Conservation (phyloP, 2,888 invertebrate genomes). For the Leptinotarsa haldemani region DNA sequence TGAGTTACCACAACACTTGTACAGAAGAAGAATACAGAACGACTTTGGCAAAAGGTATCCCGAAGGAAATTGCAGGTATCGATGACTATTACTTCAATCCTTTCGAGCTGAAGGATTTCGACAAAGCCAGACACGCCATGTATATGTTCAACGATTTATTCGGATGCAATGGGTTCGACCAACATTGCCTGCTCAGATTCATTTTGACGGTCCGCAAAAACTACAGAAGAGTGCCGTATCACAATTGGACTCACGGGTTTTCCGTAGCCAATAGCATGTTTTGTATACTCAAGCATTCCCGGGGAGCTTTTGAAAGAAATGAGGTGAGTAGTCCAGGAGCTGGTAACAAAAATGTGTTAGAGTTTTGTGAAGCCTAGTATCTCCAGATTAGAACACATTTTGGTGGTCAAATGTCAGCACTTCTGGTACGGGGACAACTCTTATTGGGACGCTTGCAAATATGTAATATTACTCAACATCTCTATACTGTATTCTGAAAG, state of each 20-base stretch:
- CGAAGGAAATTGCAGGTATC: slow-evolving; percentile 59
- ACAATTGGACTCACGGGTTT: slow-evolving; percentile 91
- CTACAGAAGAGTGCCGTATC: slow-evolving; percentile 85
- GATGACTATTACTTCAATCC: slow-evolving; percentile 79
- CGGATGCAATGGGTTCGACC: slow-evolving; percentile 74
- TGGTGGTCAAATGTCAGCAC: no score
- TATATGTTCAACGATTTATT: slow-evolving; percentile 82
- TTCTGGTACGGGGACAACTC: no score
- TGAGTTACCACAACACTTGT: slow-evolving; percentile 86
- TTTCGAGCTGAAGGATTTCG: slow-evolving; percentile 74
- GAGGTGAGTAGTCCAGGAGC: slow-evolving; percentile 68
- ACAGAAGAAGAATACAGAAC: slow-evolving; percentile 74
- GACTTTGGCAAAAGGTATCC: slow-evolving; percentile 56
- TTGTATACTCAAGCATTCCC: slow-evolving; percentile 74
- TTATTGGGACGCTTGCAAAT: no score
- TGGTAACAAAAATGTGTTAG: no score
- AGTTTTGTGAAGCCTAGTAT: no score
- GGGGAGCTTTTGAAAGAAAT: slow-evolving; percentile 68
- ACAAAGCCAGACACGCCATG: slow-evolving; percentile 79
- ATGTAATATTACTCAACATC: no score
- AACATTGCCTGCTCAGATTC: slow-evolving; percentile 76
- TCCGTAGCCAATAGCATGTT: slow-evolving; percentile 88
- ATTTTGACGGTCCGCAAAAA: slow-evolving; percentile 86
- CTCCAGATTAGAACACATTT: no score
- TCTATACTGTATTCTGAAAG: no score